Evolutionary conservation across 2,888 invertebrate genomes (phyloP), one percentile per base, ranked within the genome.

Genomic region (Galeopsomyia nigrocyanea): DNA sequence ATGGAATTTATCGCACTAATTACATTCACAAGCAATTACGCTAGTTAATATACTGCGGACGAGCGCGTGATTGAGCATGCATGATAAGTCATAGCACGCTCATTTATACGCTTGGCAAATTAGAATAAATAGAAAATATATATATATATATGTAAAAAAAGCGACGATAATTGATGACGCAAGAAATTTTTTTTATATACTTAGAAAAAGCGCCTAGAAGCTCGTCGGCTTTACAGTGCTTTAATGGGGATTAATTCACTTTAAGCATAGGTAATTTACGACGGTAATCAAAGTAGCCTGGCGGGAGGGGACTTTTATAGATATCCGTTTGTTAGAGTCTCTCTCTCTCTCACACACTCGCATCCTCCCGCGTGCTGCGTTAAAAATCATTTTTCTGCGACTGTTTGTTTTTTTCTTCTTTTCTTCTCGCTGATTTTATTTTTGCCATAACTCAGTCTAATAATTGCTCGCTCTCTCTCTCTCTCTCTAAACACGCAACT

Each of bases 261-360:
- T 67, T 58, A 65, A 67, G 75, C 64, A 69, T 61, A 68, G 10
- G 50, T 71, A 70, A 76, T 75, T 75, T 72, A 76, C 72, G 57
- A 53, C 75, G 46, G 61, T 58, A 69, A 76, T 75, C 60, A 75
- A 71, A 74, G 64, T 66, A 26, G 26, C 26, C 65, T 74, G 64
- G 65, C 73, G 73, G 68, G 57, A 26, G 26, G 68, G 57, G 63
- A 69, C 71, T 75, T 75, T 75, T 69, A 75, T 71, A 72, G 75
- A 72, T 75, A 72, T 75, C 60, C 75, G 72, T 74, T 71, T 71
- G 71, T 66, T 71, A 66, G 64, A 58, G 31, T 50, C 61, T 26
- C 57, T 57, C 60, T 65, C 53, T 39, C 19, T 62, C 19, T 50
- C 50, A 47, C 39, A 39, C 58, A 17, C 51, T 63, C 5, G 19